A percentile compares a stretch with the other conserved stretches of the same genome.
These are phyloP conservation scores for Pterocles orientalis DNA, from an alignment of 2,113 vertebrate genomes.

Conservation along the genomic window DNA sequence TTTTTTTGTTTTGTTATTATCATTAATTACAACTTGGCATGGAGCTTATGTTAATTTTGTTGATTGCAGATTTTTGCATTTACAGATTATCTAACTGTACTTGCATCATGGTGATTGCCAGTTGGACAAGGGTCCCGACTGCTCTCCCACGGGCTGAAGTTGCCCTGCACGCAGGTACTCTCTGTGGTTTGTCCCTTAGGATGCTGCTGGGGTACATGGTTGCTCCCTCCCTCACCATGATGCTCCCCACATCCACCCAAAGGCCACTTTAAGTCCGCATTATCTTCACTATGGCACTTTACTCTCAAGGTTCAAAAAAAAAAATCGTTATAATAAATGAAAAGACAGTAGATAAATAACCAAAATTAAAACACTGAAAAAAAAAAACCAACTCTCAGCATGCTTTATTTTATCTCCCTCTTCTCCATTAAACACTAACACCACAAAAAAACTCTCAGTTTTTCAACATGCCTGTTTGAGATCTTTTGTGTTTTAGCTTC, in stretches of 20 bases:
- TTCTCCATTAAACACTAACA: background rate
- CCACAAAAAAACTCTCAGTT: fast-evolving
- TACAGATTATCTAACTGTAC: slow-evolving; percentile 18
- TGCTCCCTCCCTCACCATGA: background rate
- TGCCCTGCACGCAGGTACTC: background rate
- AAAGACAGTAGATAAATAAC: background rate
- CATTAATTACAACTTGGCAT: background rate
- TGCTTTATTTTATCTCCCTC: background rate
- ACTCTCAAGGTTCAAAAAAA: background rate
- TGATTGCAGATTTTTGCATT: slow-evolving; percentile 36
- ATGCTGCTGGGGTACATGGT: background rate
- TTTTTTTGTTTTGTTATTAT: background rate
- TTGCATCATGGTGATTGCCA: slow-evolving; percentile 11
- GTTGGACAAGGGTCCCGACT: background rate
- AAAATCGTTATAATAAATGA: background rate
- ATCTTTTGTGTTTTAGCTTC: background rate
- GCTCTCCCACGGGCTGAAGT: background rate
- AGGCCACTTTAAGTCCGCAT: background rate
- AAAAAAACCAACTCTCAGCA: background rate
- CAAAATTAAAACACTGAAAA: background rate
- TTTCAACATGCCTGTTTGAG: background rate
- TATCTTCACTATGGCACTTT: background rate
- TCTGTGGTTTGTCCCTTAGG: background rate
- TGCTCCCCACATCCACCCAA: background rate
- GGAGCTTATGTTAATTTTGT: background rate